Conservation (phyloP, 2,888 invertebrate species). For the Plemyria rubiginata region DNA sequence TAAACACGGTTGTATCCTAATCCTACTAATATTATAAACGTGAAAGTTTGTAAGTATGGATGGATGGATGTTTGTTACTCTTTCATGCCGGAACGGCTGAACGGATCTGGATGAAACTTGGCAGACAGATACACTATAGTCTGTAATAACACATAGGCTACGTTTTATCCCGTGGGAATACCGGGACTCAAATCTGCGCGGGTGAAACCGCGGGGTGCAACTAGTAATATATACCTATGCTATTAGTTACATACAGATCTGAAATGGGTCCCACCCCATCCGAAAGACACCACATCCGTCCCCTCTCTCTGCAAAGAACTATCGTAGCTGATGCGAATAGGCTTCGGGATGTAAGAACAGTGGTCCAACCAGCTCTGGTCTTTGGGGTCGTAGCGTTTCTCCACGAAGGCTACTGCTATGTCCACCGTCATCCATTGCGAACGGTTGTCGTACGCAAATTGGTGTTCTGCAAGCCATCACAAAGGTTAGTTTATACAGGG, state of each 20-base stretch:
- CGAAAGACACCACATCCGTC: conserved; percentile 46
- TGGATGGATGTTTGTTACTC: no score
- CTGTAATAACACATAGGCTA: no score
- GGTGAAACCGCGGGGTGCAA: no score
- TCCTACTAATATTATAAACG: no score
- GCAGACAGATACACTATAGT: no score
- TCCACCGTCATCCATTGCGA: conserved; percentile 49
- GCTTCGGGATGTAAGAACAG: conserved; percentile 49
- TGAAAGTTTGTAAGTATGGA: no score
- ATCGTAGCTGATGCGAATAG: conserved; percentile 47
- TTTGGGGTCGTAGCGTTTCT: conserved; percentile 44
- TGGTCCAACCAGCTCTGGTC: conserved; percentile 28
- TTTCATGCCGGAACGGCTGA: no score
- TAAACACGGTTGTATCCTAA: no score
- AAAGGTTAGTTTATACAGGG: not conserved
- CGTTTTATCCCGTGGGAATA: no score
- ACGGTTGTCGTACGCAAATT: conserved; percentile 38
- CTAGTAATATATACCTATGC: no score
- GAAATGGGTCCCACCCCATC: conserved; percentile 51
- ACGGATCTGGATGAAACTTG: no score
- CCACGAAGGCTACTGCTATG: conserved; percentile 53
- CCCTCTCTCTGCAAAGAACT: conserved; percentile 40
- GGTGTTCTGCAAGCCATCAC: conserved; percentile 28
- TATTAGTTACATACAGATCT: conserved; percentile 4
- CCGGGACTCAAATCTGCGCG: no score